Conservation (phyloP, 2,113 vertebrate genomes). For the Neoarius graeffei region DNA sequence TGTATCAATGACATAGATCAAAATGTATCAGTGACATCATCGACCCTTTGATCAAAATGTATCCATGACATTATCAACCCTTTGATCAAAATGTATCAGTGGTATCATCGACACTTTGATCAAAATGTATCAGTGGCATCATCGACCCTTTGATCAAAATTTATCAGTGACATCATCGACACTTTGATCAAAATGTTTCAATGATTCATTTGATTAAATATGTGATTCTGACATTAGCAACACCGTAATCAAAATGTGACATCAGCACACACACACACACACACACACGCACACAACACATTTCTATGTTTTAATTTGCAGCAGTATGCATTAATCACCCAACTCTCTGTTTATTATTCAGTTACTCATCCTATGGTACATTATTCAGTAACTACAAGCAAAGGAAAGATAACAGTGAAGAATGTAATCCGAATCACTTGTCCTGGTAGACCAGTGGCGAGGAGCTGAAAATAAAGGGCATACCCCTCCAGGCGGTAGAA, state of each 20-base stretch:
- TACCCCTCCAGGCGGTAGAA: too few species aligned
- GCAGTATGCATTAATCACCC: background rate
- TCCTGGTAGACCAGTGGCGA: too few species aligned
- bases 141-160: too few species aligned
- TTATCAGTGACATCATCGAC: background rate
- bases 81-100: background rate
- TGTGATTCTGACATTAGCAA: too few species aligned
- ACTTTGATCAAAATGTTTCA: background rate
- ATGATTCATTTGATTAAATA: too few species aligned
- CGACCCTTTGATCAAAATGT: background rate
- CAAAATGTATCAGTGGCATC: too few species aligned
- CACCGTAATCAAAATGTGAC: too few species aligned
- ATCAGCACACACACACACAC: background rate
- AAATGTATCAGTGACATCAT: too few species aligned
- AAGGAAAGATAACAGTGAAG: background rate
- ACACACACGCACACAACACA: background rate
- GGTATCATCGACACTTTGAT: background rate
- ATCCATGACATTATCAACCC: too few species aligned
- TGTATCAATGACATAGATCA: too few species aligned
- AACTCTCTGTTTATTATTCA: background rate
- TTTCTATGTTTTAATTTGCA: background rate
- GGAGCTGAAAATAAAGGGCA: too few species aligned
- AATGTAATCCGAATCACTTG: background rate
- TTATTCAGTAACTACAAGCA: background rate
- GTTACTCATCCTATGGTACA: background rate